Evolutionary conservation across 1,140 invertebrate species (phyloP).

Genomic region (Paraescarpia echinospica): DNA sequence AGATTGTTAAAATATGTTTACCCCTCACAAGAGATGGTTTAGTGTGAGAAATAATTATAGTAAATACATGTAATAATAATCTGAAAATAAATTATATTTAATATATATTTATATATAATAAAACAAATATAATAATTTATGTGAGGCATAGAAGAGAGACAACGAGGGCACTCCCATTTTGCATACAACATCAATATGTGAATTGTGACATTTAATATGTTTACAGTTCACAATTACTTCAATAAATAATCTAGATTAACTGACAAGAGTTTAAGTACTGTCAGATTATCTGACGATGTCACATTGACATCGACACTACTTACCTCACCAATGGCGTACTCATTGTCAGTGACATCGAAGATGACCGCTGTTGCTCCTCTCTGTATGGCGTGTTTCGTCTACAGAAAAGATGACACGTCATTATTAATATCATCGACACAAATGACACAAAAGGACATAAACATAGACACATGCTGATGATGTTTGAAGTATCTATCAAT

Average conservation of each 20-base stretch:
- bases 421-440: background rate
- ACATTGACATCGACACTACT: background rate
- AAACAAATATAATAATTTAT: background rate
- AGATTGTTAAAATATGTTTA: background rate
- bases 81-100: background rate
- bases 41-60: background rate
- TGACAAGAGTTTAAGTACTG: background rate
- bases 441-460: background rate
- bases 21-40: background rate
- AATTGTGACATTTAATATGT: background rate
- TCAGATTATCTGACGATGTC: background rate
- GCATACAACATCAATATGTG: background rate
- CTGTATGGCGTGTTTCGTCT: constrained; percentile 49
- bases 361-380: constrained; percentile 51
- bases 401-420: constrained; percentile 30
- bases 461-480: no score
- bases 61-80: no score
- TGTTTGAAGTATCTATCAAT: background rate
- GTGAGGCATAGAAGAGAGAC: background rate
- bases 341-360: constrained; percentile 50
- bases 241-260: background rate
- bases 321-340: constrained; percentile 43
- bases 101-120: no score
- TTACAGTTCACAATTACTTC: background rate
- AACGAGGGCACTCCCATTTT: background rate